phyloP scores from a whole-genome alignment of 2,797 vertebrate species.

The Alectoris magna region DNA sequence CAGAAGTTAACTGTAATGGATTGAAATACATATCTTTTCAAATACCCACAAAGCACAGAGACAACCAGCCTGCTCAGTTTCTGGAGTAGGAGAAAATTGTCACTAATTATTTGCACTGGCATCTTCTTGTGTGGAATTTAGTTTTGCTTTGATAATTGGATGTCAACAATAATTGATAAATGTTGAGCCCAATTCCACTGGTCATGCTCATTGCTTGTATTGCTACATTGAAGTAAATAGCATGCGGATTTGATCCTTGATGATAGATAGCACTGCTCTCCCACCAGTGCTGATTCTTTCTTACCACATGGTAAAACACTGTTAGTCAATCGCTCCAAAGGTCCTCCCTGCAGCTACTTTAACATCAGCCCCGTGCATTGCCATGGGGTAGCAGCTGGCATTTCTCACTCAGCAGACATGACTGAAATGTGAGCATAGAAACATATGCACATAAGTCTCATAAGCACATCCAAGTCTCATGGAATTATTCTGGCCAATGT shows the following conservation, averaged over 20 bases:
- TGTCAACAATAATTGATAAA: neutral
- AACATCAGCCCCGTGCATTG: neutral
- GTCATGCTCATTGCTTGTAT: neutral
- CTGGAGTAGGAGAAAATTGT: neutral
- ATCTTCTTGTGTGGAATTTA: neutral
- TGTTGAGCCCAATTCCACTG: neutral
- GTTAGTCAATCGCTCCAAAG: neutral
- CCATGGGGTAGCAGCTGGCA: neutral
- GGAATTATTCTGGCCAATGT: neutral
- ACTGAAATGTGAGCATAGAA: neutral
- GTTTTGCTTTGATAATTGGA: neutral
- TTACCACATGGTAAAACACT: accelerated
- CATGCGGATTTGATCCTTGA: neutral
- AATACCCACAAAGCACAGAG: accelerated
- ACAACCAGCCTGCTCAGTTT: neutral
- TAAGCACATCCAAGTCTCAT: neutral
- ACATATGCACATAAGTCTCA: neutral
- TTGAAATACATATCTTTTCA: neutral
- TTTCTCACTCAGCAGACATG: neutral
- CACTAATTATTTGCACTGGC: neutral
- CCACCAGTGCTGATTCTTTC: neutral
- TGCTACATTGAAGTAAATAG: neutral
- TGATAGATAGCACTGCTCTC: neutral
- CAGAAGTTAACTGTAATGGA: neutral
- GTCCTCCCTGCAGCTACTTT: neutral